Conservation (phyloP, 1,140 invertebrate genomes). For the Palaemon carinicauda region DNA sequence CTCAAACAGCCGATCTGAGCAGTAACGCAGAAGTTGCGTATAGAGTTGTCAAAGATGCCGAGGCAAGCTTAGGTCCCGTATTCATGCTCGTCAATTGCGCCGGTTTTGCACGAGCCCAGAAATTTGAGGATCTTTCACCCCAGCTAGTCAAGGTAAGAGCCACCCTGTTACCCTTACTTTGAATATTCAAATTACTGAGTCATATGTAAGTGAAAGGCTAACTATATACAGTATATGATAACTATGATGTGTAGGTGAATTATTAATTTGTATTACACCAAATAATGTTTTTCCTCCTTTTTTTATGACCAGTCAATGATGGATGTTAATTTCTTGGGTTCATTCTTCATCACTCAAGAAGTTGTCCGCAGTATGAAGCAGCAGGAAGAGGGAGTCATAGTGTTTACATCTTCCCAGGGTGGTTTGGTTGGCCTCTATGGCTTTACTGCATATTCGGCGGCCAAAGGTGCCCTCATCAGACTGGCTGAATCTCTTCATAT, state of each 20-base stretch:
- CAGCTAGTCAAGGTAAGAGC: slow-evolving; percentile 33
- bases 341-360: slow-evolving; percentile 68
- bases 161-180: too few relatives aligned
- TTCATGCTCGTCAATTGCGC: slow-evolving; percentile 93
- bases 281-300: neutral
- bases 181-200: too few relatives aligned
- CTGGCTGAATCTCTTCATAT: slow-evolving; percentile 92
- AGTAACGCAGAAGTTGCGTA: slow-evolving; percentile 73
- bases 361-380: slow-evolving; percentile 69
- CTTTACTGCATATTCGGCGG: slow-evolving; percentile 87
- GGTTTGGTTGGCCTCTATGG: slow-evolving; percentile 91
- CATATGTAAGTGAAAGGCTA: too few relatives aligned
- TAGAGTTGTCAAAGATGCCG: slow-evolving; percentile 71
- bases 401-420: slow-evolving; percentile 89
- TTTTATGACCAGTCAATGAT: slow-evolving; percentile 67
- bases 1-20: slow-evolving; percentile 75
- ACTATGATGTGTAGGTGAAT: too few relatives aligned
- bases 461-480: slow-evolving; percentile 94
- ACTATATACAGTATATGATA: neutral
- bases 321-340: slow-evolving; percentile 70
- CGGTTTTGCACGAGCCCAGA: slow-evolving; percentile 73
- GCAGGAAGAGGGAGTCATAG: slow-evolving; percentile 74
- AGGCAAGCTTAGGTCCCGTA: slow-evolving; percentile 77
- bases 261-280: too few relatives aligned
- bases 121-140: slow-evolving; percentile 79